Conservation (phyloP, 2,888 invertebrate species). For the Campoplex nolae region DNA sequence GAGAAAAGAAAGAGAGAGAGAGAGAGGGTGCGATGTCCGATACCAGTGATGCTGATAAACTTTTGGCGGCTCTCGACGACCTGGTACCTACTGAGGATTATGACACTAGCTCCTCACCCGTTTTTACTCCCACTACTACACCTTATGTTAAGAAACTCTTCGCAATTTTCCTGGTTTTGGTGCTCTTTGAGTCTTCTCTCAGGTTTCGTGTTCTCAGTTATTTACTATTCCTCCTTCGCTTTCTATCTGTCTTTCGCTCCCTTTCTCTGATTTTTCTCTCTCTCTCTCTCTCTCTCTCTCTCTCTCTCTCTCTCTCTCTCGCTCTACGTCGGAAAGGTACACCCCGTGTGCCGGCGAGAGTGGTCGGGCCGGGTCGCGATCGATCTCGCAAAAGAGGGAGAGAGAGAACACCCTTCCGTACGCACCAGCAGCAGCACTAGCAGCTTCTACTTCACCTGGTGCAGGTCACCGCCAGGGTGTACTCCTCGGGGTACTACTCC, state of each 20-base stretch:
- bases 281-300: conserved; percentile 36
- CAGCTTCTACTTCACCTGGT: conserved; percentile 67
- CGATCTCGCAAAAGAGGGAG: conserved; percentile 70
- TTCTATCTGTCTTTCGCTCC: conserved; percentile 21
- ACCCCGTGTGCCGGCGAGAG: conserved; percentile 63
- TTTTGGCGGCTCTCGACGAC: conserved; percentile 37
- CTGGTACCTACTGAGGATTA: conserved; percentile 12
- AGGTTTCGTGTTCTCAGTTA: conserved; percentile 42
- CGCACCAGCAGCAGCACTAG: conserved; percentile 62
- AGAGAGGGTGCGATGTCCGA: neutral
- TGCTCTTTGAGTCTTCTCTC: conserved; percentile 46
- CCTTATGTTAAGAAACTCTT: conserved; percentile 59
- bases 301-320: conserved; percentile 56
- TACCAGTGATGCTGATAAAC: conserved; percentile 15
- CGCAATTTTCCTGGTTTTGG: conserved; percentile 40
- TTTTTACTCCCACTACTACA: conserved; percentile 55
- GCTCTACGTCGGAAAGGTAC: conserved; percentile 59
- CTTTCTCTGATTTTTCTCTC: conserved; percentile 20
- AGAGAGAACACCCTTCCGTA: conserved; percentile 66
- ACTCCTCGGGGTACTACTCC: conserved; percentile 51
- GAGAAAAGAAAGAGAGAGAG: neutral
- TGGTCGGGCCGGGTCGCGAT: conserved; percentile 69
- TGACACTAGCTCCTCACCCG: conserved; percentile 22
- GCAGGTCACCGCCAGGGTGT: conserved; percentile 68
- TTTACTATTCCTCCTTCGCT: conserved; percentile 41